Conservation (phyloP, 2,797 vertebrate genomes). For the Poecile montanus region DNA sequence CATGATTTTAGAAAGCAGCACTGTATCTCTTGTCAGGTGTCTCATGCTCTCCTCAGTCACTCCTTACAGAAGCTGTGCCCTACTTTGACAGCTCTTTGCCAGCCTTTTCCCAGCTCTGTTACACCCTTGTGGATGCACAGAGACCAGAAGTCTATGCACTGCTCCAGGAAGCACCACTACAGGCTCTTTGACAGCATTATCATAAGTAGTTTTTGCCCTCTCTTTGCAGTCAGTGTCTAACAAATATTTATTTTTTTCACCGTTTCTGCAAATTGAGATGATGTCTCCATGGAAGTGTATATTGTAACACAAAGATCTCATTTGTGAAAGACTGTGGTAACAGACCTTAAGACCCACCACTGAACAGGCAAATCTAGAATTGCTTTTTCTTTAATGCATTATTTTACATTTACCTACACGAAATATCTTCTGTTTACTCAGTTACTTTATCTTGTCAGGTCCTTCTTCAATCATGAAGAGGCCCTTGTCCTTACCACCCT, state of each 20-base stretch:
- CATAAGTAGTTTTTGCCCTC: background rate
- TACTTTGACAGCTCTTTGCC: background rate
- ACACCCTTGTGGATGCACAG: background rate
- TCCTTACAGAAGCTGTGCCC: background rate
- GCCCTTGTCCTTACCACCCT: conserved; percentile 27
- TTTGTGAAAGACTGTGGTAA: background rate
- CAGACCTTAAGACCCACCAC: background rate
- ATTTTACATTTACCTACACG: background rate
- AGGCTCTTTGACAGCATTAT: background rate
- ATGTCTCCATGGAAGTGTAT: background rate
- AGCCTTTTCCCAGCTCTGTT: background rate
- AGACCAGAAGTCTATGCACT: background rate
- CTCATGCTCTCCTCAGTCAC: background rate
- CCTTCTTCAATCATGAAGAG: background rate
- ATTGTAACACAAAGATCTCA: background rate
- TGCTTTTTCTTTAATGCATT: background rate
- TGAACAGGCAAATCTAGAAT: background rate
- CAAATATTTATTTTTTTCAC: background rate
- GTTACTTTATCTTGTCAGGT: conserved; percentile 17
- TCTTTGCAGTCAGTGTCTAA: background rate
- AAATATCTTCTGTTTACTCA: background rate
- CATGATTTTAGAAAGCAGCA: background rate
- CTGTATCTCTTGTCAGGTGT: background rate
- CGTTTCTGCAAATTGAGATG: background rate
- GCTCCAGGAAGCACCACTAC: background rate